Conservation (phyloP, 2,797 vertebrate species). For the Crenuchus spilurus region DNA sequence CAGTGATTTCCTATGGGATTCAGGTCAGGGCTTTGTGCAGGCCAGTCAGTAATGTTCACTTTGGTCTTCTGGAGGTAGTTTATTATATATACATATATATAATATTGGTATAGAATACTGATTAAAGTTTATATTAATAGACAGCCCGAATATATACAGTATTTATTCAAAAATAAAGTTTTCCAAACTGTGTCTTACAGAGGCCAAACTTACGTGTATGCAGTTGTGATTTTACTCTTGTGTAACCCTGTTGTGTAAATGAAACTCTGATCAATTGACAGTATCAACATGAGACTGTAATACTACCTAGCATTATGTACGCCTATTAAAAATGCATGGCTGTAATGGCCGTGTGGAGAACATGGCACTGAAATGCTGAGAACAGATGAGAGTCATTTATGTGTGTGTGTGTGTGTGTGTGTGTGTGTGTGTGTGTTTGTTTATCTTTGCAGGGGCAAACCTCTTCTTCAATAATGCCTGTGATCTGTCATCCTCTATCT, state of each 20-base stretch:
- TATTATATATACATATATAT: too few relatives aligned
- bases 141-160: too few relatives aligned
- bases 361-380: neutral
- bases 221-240: constrained; percentile 1
- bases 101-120: too few relatives aligned
- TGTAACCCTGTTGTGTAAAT: neutral
- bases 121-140: too few relatives aligned
- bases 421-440: constrained; percentile 13
- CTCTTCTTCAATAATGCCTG: neutral
- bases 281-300: neutral
- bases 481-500: neutral
- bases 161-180: too few relatives aligned
- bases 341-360: neutral
- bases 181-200: neutral
- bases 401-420: neutral
- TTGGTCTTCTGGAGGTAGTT: too few relatives aligned
- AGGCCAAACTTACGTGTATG: neutral
- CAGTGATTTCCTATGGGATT: too few relatives aligned
- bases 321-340: neutral
- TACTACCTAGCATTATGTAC: neutral
- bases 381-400: constrained; percentile 22
- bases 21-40: too few relatives aligned
- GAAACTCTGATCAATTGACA: neutral
- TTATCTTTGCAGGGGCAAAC: neutral
- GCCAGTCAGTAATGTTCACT: too few relatives aligned